Percentiles rank a stretch among this genome's conserved stretches.
Evolutionary conservation across 1,140 invertebrate genomes (phyloP).

Genomic region (Pogonomyrmex barbatus): DNA sequence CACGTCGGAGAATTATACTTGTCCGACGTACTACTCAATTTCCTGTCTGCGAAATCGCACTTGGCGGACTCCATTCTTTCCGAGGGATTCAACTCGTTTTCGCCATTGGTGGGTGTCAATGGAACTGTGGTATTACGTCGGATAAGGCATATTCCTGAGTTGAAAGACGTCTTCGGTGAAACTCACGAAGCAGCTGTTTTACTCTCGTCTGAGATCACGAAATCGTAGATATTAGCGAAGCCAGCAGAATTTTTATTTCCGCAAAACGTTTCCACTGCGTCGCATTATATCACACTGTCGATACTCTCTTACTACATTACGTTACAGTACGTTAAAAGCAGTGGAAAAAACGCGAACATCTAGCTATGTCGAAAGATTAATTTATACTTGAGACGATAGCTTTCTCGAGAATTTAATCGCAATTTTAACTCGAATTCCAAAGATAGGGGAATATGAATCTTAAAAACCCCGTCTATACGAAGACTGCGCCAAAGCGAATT

Average conservation of each 20-base stretch:
- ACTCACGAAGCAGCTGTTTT: background rate
- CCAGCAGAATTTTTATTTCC: background rate
- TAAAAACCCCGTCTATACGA: background rate
- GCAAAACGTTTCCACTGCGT: background rate
- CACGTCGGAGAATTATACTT: slow-evolving; percentile 39
- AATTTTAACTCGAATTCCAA: background rate
- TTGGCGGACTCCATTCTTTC: slow-evolving; percentile 51
- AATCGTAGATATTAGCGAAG: background rate
- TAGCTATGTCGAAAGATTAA: background rate
- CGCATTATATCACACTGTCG: background rate
- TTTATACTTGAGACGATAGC: background rate
- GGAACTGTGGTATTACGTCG: slow-evolving; percentile 34
- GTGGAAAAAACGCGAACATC: background rate
- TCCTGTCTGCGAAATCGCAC: slow-evolving; percentile 56
- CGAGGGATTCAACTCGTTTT: slow-evolving; percentile 49
- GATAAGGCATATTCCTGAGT: slow-evolving; percentile 25
- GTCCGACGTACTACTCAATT: slow-evolving; percentile 58
- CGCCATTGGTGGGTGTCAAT: slow-evolving; percentile 28
- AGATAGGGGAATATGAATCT: background rate
- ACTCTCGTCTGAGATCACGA: background rate
- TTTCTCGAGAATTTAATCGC: background rate
- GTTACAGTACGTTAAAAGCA: background rate
- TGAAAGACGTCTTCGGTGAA: slow-evolving; percentile 17
- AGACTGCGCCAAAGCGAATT: slow-evolving; percentile 29
- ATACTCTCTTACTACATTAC: background rate